Percentiles rank a stretch among this genome's conserved stretches.
These are phyloP conservation scores for Tachycineta bicolor DNA, from an alignment of 2,113 vertebrate species.

Conservation along the genomic window DNA sequence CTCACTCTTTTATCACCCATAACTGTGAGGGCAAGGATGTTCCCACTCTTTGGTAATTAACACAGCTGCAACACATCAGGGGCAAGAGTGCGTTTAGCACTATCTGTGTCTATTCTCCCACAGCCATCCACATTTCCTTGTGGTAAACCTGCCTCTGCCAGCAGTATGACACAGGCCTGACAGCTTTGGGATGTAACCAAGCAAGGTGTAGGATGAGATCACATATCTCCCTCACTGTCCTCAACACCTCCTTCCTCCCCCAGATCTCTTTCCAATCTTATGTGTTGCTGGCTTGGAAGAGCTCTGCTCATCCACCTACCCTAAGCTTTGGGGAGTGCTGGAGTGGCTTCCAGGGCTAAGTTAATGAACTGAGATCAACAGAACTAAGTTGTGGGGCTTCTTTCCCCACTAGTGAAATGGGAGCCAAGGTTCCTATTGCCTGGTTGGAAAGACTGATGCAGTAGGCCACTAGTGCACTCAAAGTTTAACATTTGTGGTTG, in stretches of 20 bases:
- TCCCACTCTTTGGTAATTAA: too few species aligned
- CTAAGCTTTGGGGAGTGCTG: not conserved
- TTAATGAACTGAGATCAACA: not conserved
- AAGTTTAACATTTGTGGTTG: not conserved
- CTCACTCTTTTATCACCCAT: too few species aligned
- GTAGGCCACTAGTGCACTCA: not conserved
- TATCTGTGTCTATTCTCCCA: too few species aligned
- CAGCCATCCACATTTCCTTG: not conserved
- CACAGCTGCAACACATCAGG: too few species aligned
- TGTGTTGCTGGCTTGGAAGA: not conserved
- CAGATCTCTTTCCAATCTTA: not conserved
- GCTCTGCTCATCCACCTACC: not conserved
- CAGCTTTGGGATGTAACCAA: not conserved
- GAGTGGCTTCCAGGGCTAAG: not conserved
- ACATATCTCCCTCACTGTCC: not conserved
- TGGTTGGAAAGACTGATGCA: not conserved
- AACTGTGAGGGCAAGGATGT: too few species aligned
- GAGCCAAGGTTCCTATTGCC: not conserved
- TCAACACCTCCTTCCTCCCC: not conserved
- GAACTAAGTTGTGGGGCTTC: not conserved
- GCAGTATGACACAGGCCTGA: not conserved
- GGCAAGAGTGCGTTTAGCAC: too few species aligned
- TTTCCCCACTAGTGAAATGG: not conserved
- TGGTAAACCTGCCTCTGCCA: not conserved
- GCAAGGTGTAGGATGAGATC: not conserved